Evolutionary conservation across 2,888 invertebrate genomes (phyloP).

Genomic region (Cynaeus angustus): DNA sequence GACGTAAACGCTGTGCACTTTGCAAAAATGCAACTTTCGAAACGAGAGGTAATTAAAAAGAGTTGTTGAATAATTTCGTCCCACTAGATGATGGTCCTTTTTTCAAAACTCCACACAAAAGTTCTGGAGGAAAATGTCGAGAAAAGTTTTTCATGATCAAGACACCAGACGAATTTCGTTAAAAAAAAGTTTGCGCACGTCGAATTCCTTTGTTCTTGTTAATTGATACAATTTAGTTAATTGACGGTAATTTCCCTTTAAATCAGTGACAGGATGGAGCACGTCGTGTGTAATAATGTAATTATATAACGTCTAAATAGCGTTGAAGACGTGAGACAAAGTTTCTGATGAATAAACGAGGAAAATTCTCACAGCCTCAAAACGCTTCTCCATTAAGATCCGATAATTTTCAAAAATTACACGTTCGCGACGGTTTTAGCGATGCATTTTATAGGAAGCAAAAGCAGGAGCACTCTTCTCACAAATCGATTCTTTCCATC

Average conservation of each 20-base stretch:
- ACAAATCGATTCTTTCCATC: slow-evolving; percentile 26
- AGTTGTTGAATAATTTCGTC: slow-evolving; percentile 9
- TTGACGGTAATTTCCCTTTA: slow-evolving; percentile 34
- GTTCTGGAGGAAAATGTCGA: not conserved
- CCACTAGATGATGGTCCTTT: not conserved
- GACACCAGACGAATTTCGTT: not conserved
- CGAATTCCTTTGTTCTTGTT: slow-evolving; percentile 28
- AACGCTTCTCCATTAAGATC: not conserved
- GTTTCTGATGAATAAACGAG: not conserved
- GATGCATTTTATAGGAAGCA: not conserved
- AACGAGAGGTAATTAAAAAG: slow-evolving; percentile 15
- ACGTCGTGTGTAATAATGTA: slow-evolving; percentile 32
- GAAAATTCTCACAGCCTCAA: not conserved
- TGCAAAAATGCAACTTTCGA: not conserved
- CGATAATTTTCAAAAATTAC: not conserved
- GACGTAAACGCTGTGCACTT: not conserved
- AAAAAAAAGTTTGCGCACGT: not conserved
- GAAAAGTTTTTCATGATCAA: not conserved
- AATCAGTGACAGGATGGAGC: slow-evolving; percentile 24
- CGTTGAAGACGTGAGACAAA: slow-evolving; percentile 7
- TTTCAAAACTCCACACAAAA: not conserved
- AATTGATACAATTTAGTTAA: slow-evolving; percentile 37
- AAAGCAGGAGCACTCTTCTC: not conserved
- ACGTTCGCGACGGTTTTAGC: not conserved
- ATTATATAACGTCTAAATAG: slow-evolving; percentile 26